Conservation (phyloP, 2,113 vertebrate genomes). For the Tamias sibiricus region DNA sequence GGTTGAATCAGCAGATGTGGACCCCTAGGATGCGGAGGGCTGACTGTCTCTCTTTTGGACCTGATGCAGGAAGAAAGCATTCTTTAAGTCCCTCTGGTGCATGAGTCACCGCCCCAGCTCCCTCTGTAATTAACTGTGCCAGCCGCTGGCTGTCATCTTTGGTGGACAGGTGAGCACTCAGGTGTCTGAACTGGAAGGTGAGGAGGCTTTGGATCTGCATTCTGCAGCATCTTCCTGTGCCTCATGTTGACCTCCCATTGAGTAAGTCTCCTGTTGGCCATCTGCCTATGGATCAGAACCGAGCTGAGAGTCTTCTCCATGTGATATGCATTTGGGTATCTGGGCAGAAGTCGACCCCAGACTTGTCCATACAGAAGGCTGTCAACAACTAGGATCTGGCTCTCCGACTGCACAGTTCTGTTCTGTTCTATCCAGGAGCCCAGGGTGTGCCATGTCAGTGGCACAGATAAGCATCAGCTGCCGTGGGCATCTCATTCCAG, state of each 20-base stretch:
- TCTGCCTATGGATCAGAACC: not conserved
- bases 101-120: fast-evolving
- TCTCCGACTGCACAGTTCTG: not conserved
- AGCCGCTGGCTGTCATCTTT: fast-evolving
- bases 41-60: not conserved
- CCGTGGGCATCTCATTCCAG: slow-evolving; percentile 5
- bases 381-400: not conserved
- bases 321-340: not conserved
- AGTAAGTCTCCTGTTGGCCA: not conserved
- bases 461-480: slow-evolving; percentile 41
- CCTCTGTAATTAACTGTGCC: not conserved
- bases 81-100: not conserved
- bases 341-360: fast-evolving
- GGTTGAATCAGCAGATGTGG: not conserved
- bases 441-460: no score
- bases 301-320: not conserved
- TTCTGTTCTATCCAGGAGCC: not conserved
- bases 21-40: not conserved
- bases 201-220: not conserved
- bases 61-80: not conserved
- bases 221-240: not conserved
- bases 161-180: not conserved
- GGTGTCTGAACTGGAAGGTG: not conserved
- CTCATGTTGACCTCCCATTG: fast-evolving
- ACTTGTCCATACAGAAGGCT: not conserved